Evolutionary conservation across 2,113 vertebrate species (phyloP), one percentile per base, ranked within the genome.

Genomic region (Tachycineta bicolor): DNA sequence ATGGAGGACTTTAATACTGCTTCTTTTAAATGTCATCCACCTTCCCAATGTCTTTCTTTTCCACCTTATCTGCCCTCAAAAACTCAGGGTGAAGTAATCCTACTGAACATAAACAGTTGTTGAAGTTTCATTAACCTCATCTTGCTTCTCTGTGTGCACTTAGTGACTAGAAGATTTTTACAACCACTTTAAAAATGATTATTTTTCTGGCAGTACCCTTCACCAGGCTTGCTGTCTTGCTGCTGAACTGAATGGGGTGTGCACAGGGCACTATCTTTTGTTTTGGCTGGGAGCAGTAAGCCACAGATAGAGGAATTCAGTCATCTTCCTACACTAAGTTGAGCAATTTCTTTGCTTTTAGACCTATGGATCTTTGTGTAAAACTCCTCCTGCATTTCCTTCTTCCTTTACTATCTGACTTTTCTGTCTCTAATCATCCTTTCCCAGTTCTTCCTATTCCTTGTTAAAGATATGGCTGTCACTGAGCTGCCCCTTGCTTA

Each of bases 41-140:
- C 47, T 90, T 83, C 20, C 75, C 44, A 52, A 10, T 89, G 24
- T 74, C 73, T 92, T 71, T 88, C 50, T 87, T 89, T 90, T 65
- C 75, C 25, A 56, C 75, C 39, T 95, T 91, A 78, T 75, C 83
- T 88, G 47, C 60, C 92, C 86, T 86, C 44, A 93, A 37, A 94
- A 95, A 87, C 37, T 92, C 76, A 47, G 87, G 71, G 60, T 4
- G 20, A 90, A 93, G 83, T 91, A 92, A 84, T 53, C 43, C 78
- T 44, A 56, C 52, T 29, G 80, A 93, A 90, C 12, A 31, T 46
- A 83, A 93, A 78, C 31, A 81, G 49, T 73, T 94, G 63, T 81
- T 94, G 88, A 94, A 83, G 86, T 93, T 95, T 89, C 71, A 87
- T 92, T 94, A 87, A 94, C 73, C 60, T 93, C 41, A 68, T 83